Evolutionary conservation across 2,797 vertebrate species (phyloP).

Genomic region (Arnoldichthys spilopterus): DNA sequence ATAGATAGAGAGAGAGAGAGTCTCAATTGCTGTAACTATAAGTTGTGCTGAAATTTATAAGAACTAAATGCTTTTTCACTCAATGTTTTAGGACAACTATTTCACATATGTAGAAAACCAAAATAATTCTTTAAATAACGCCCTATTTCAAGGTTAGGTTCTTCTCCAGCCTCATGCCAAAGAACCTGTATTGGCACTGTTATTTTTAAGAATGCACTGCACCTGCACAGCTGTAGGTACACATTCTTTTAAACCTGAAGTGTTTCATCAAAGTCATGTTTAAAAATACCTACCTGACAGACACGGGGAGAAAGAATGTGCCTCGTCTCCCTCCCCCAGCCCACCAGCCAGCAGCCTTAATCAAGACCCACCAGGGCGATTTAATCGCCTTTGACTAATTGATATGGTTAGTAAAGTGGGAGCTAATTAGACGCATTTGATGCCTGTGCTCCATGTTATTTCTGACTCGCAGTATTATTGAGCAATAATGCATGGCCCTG

Average conservation of each 20-base stretch:
- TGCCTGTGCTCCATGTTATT: conserved; percentile 38
- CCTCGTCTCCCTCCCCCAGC: neutral
- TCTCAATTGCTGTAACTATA: too few relatives aligned
- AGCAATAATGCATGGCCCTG: conserved; percentile 21
- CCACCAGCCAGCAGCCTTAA: conserved; percentile 19
- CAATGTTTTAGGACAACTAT: too few relatives aligned
- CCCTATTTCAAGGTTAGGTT: neutral
- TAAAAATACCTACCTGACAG: conserved; percentile 35
- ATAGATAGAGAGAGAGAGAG: neutral
- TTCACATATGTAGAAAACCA: too few relatives aligned
- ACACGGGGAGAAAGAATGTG: conserved; percentile 20
- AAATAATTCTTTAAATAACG: neutral
- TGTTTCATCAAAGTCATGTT: conserved; percentile 10
- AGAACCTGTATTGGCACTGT: neutral
- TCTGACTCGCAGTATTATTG: conserved; percentile 26
- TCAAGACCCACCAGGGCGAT: conserved; percentile 48
- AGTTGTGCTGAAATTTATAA: neutral
- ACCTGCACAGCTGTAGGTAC: neutral
- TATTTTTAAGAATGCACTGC: neutral
- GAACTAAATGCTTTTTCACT: too few relatives aligned
- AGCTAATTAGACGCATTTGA: conserved; percentile 51
- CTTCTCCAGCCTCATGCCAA: neutral
- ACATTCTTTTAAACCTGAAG: neutral
- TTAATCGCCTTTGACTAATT: conserved; percentile 59
- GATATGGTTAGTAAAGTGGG: conserved; percentile 61